Evolutionary conservation across 1,140 invertebrate genomes (phyloP).

Genomic region (Pseudoatta argentina): DNA sequence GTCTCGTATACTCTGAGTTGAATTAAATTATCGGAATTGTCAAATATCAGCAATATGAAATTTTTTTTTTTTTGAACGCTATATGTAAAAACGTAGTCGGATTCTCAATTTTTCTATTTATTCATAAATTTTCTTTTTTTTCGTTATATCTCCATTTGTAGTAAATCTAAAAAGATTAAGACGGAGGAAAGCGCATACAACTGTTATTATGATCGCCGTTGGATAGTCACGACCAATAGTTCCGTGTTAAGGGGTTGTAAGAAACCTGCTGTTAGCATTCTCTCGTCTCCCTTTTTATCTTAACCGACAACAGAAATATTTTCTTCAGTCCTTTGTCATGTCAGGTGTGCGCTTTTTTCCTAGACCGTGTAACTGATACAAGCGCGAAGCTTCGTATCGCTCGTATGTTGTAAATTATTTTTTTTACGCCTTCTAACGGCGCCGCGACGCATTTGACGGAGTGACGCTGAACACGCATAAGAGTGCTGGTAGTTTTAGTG

Average conservation of each 20-base stretch:
- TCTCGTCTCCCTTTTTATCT: constrained; percentile 48
- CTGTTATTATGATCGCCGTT: constrained; percentile 19
- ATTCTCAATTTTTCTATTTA: neutral
- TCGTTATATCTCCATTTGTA: neutral
- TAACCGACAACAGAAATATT: constrained; percentile 37
- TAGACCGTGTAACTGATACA: constrained; percentile 54
- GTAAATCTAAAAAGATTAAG: constrained; percentile 18
- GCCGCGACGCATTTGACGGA: constrained; percentile 51
- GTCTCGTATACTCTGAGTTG: constrained; percentile 59
- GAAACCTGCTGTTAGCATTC: constrained; percentile 43
- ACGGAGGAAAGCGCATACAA: neutral
- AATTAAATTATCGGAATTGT: constrained; percentile 36
- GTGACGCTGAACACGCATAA: constrained; percentile 52
- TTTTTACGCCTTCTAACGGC: constrained; percentile 57
- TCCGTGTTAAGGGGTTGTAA: constrained; percentile 59
- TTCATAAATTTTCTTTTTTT: constrained; percentile 6
- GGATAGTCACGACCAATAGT: constrained; percentile 29
- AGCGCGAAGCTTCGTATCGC: constrained; percentile 21
- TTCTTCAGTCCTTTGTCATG: constrained; percentile 58
- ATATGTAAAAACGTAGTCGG: neutral
- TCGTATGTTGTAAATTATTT: constrained; percentile 56
- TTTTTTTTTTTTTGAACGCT: constrained; percentile 9
- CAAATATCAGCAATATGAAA: constrained; percentile 31
- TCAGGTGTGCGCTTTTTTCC: constrained; percentile 49
- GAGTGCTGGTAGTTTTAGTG: constrained; percentile 33